Conservation (phyloP, 64 coral and sea anemone species). For the Montipora capricornis region DNA sequence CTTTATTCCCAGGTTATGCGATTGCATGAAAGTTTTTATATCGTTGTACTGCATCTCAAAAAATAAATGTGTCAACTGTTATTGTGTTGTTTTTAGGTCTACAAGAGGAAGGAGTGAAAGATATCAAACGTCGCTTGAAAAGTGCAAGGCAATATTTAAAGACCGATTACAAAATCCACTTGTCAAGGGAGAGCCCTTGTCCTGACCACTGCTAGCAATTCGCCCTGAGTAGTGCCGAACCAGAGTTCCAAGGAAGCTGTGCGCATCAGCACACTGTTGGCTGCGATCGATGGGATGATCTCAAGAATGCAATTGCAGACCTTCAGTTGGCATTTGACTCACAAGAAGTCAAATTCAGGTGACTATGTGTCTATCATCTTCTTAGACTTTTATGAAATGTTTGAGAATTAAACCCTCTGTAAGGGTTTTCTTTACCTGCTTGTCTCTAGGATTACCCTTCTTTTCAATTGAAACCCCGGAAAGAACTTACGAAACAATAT, state of each 20-base stretch:
- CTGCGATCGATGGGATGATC: slow-evolving; percentile 35
- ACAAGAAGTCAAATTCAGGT: slow-evolving; percentile 11
- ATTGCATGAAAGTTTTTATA: too few relatives aligned
- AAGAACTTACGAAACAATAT: neutral
- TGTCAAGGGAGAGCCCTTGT: slow-evolving; percentile 39
- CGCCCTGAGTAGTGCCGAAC: slow-evolving; percentile 22
- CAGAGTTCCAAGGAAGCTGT: neutral
- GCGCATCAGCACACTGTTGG: slow-evolving; percentile 9
- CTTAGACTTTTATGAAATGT: neutral
- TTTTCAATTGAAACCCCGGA: neutral
- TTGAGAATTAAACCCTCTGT: neutral
- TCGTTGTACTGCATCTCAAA: neutral
- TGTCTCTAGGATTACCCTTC: neutral
- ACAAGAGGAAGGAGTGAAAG: neutral
- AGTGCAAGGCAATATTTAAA: slow-evolving; percentile 52
- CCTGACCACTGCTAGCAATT: slow-evolving; percentile 51
- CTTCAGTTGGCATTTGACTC: slow-evolving; percentile 12
- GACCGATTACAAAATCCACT: slow-evolving; percentile 54
- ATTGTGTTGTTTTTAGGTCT: slow-evolving; percentile 2
- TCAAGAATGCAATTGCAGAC: slow-evolving; percentile 16
- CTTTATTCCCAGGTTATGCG: slow-evolving; percentile 7
- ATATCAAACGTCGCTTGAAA: slow-evolving; percentile 64
- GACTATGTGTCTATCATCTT: slow-evolving; percentile 13
- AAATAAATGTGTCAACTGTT: neutral
- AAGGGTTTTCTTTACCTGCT: too few relatives aligned